A percentile compares a stretch with the other conserved stretches of the same genome.
These are phyloP conservation scores for Alloplasta piceator DNA, from an alignment of 2,888 invertebrate species.

Conservation along the genomic window DNA sequence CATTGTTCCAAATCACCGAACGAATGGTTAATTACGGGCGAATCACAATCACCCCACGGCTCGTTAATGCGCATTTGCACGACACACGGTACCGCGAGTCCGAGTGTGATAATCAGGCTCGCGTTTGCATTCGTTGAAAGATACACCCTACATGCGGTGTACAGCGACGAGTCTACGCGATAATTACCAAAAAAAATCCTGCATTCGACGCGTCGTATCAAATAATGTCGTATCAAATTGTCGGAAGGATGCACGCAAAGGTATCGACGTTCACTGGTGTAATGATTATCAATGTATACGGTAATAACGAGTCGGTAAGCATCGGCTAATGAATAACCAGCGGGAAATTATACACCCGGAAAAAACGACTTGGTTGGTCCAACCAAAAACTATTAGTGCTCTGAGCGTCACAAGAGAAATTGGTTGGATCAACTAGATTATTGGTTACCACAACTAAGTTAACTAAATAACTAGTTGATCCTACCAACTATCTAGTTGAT, in stretches of 20 bases:
- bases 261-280: slow-evolving; percentile 48
- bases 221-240: too few species aligned
- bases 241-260: too few species aligned
- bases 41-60: slow-evolving; percentile 30
- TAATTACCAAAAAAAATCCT: too few species aligned
- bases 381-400: too few species aligned
- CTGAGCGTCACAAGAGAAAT: too few species aligned
- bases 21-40: slow-evolving; percentile 68
- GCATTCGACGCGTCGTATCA: too few species aligned
- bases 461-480: too few species aligned
- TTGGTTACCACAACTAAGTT: too few species aligned
- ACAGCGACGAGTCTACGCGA: too few species aligned
- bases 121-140: slow-evolving; percentile 23
- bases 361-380: too few species aligned
- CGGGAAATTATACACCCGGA: slow-evolving; percentile 74
- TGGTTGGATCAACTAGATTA: too few species aligned
- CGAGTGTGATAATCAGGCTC: slow-evolving; percentile 13
- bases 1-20: slow-evolving; percentile 65
- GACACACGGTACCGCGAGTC: background rate
- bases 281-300: slow-evolving; percentile 64
- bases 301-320: slow-evolving; percentile 74
- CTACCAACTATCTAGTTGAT: too few species aligned
- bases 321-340: slow-evolving; percentile 74
- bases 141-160: background rate
- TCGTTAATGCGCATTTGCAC: slow-evolving; percentile 41